Conservation (phyloP, 2,113 vertebrate species). For the Nerophis ophidion region DNA sequence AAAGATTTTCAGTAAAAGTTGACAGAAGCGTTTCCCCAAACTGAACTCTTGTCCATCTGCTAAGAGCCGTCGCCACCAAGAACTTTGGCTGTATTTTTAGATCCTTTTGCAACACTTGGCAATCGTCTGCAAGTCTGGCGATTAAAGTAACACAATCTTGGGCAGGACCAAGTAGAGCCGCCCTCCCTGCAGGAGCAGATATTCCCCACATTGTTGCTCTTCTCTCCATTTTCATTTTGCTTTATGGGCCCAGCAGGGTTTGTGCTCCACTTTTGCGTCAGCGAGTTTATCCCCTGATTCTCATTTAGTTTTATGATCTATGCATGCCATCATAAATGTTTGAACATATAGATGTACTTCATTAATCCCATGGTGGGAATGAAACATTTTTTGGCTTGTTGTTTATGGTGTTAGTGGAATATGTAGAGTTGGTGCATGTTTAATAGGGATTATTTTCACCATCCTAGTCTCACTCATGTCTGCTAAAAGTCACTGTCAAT, state of each 20-base stretch:
- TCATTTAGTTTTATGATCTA: constrained; percentile 8
- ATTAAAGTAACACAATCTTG: constrained; percentile 17
- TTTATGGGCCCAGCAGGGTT: constrained; percentile 26
- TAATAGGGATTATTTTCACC: constrained; percentile 54
- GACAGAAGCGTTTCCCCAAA: constrained; percentile 26
- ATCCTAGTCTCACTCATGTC: constrained; percentile 33
- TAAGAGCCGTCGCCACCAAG: constrained; percentile 16
- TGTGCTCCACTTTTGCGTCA: constrained; percentile 31
- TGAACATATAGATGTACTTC: constrained; percentile 4
- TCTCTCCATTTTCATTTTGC: constrained; percentile 18
- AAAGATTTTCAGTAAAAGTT: constrained; percentile 20
- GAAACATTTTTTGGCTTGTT: background rate
- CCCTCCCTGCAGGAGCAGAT: constrained; percentile 15
- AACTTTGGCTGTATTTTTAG: constrained; percentile 29
- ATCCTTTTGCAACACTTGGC: constrained; percentile 41
- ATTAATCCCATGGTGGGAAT: background rate
- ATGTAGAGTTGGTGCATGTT: constrained; percentile 11
- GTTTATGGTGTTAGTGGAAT: constrained; percentile 28
- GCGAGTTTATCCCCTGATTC: constrained; percentile 13
- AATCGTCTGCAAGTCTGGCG: constrained; percentile 31
- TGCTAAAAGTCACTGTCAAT: constrained; percentile 31
- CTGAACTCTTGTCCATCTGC: constrained; percentile 25
- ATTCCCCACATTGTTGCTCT: background rate
- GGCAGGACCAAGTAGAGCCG: constrained; percentile 11
- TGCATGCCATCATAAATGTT: background rate